Evolutionary conservation across 64 coral and sea anemone genomes (phyloP), one percentile per base, ranked within the genome.

Genomic region (Cladopsammia gracilis): DNA sequence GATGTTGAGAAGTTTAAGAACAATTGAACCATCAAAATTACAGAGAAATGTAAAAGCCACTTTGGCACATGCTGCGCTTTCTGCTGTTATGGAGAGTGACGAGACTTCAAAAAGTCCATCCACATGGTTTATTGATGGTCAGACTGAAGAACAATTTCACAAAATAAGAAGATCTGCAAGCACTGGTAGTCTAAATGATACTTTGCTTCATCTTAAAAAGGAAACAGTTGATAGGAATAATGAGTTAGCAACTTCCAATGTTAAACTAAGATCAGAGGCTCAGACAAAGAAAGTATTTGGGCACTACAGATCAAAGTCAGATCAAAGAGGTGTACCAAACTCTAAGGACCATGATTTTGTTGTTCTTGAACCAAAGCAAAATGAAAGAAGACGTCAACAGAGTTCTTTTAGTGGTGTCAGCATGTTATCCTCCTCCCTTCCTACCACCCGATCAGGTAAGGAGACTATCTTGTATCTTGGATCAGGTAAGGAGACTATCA

Each of bases 301-400:
- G 49, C 96, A 98, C 26, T 87, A 11, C 12, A 87, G 96, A 73
- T 98, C 96, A 15, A 98, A 82, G 77, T 98, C 96, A 48, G 96
- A 98, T 94, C 86, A 93, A 56, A 88, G 58, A 58, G 69, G 88
- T 23, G 75, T 78, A 18, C 67, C 58, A 65, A 82, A 64, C 20
- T 25, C 75, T 5, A 73, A 68, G 15, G 89, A 97, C 65, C 57
- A 85, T 20, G 53, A 77, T 42, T 71, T 71, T 26, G 59, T 91
- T 79, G 50, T 52, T 62, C 5, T 86, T 71, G 47, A 84, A 77
- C 15, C 62, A 77, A 19, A 12, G 73, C 10, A 43, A 74, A 16
- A 45, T 58, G 15, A 76, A 52, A 71, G 54, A 49, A 71, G 48
- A 23, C 65, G 88, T 3, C 82, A 88, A 2, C 82, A 61, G 0